Evolutionary conservation across 2,113 vertebrate species (phyloP).

Genomic region (Pollimyrus isidori): DNA sequence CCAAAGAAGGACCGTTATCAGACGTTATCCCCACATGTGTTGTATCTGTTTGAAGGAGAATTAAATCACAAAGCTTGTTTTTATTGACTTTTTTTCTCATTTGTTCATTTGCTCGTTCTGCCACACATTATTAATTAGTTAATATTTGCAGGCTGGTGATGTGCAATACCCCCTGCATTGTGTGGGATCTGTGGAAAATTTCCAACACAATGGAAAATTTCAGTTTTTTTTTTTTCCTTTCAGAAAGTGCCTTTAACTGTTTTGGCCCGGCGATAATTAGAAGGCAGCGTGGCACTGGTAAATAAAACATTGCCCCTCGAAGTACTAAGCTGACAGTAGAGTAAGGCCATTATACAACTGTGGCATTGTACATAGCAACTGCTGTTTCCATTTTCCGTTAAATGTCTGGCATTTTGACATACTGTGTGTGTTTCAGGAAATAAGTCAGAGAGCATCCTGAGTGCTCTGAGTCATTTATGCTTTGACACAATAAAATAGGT

Average conservation of each 20-base stretch:
- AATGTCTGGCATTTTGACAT: neutral
- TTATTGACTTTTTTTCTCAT: neutral
- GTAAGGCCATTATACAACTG: neutral
- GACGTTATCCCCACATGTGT: neutral
- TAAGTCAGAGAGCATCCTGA: neutral
- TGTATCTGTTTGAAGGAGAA: neutral
- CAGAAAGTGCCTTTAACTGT: neutral
- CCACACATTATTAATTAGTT: neutral
- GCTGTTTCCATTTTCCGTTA: neutral
- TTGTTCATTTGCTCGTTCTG: neutral
- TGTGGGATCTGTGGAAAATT: neutral
- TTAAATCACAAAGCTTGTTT: neutral
- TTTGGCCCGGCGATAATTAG: neutral
- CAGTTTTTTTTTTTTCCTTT: neutral
- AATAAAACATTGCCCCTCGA: constrained; percentile 4
- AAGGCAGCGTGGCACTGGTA: neutral
- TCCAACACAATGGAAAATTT: constrained; percentile 8
- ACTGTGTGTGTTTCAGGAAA: neutral
- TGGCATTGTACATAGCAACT: neutral
- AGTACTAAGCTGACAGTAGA: neutral
- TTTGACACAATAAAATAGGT: neutral
- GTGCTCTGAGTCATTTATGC: neutral
- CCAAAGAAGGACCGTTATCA: neutral
- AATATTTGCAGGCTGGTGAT: too few relatives aligned
- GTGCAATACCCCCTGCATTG: neutral